Base-by-base conservation (phyloP, 2,888 invertebrate genomes). In the Mythimna impura region DNA sequence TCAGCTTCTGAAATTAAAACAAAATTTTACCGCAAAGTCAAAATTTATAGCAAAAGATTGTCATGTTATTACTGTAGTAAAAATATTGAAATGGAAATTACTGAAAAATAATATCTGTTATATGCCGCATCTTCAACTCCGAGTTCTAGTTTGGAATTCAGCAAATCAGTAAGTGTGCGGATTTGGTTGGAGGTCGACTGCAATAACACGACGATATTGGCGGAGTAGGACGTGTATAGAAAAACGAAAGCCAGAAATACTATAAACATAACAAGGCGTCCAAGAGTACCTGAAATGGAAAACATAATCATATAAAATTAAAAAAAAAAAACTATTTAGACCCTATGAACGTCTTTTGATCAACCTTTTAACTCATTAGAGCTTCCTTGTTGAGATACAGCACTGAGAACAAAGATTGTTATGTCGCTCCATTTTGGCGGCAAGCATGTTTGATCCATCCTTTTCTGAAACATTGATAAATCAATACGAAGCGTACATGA, bases 151-250 rank as follows among this genome's bases (percentile, higher is more conserved):
- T 97, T 96, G 6, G 98, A 97, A 76, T 97, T 94, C 3, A 97
- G 91, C n/a, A 98, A 93, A 89, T 98, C 97, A 1, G 94, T 84
- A 1, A 97, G 88, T 0, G 97, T 97, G 78, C 96, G 95, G 66
- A 98, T 97, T 80, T 97, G 97, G 62, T 96, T 96, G 0, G 98
- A 97, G 2, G 97, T 97, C 0, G 98, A 97, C 89, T 98, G 98
- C 20, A 98, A 93, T 22, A 98, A 90, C 0, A 97, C 97, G 0
- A 98, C 97, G 64, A 98, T 98, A 87, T 97, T 97, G 8, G 98
- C 98, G 0, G 98, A 97, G 87, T 98, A 98, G 0, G 98, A 97
- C 0, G 97, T 97, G 88, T 97, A 98, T 0, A 98, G 91, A 86
- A 98, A 98, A 89, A 98, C 95, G 55, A 97, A 95, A 0, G 97